Conservation (phyloP, 2,113 vertebrate species). For the Paramisgurnus dabryanus region DNA sequence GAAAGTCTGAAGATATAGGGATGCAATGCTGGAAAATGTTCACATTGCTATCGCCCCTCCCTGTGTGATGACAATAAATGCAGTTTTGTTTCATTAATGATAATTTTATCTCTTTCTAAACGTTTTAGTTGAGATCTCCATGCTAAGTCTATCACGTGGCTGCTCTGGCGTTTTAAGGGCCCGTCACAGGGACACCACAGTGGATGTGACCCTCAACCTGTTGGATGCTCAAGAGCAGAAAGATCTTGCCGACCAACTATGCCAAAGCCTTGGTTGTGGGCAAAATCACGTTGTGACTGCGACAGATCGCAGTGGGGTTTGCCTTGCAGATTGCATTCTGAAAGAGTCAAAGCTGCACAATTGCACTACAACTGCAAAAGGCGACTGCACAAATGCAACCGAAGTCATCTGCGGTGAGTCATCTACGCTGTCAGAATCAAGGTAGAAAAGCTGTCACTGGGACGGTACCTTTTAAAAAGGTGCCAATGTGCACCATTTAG, state of each 20-base stretch:
- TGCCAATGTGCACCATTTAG: too few species aligned
- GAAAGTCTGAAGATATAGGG: not conserved
- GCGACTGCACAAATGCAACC: conserved; percentile 20
- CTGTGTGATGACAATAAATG: too few species aligned
- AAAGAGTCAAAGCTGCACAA: conserved; percentile 37
- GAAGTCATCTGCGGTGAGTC: conserved; percentile 56
- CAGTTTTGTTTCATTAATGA: not conserved
- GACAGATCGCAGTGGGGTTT: conserved; percentile 14
- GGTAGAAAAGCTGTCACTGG: too few species aligned
- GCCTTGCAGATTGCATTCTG: conserved; percentile 48
- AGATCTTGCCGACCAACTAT: conserved; percentile 21
- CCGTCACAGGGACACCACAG: conserved; percentile 17
- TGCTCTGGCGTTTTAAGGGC: conserved; percentile 45
- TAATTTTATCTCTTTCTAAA: not conserved
- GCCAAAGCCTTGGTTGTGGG: conserved; percentile 47
- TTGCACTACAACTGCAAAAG: conserved; percentile 37
- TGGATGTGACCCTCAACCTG: conserved; percentile 12
- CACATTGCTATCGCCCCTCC: too few species aligned
- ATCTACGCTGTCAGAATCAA: not conserved
- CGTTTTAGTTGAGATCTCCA: conserved; percentile 22
- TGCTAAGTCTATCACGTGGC: conserved; percentile 24
- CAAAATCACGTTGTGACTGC: not conserved
- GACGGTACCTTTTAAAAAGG: too few species aligned
- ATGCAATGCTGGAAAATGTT: too few species aligned
- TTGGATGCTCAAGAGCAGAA: not conserved